Conservation (phyloP, 2,888 invertebrate genomes). For the Drosophila anomelani region DNA sequence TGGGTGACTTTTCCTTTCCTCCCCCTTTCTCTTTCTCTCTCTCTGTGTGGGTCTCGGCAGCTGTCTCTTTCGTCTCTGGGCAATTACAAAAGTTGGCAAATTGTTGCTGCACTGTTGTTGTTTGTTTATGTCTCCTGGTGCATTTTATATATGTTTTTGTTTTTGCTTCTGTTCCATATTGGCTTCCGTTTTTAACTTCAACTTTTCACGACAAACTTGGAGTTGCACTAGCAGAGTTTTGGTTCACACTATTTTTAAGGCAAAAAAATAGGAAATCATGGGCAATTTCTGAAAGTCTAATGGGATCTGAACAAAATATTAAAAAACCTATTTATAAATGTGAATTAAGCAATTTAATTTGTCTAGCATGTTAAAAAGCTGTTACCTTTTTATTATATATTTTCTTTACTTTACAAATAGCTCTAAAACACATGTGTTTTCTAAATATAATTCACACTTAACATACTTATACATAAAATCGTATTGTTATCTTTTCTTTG, state of each 20-base stretch:
- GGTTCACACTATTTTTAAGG: neutral
- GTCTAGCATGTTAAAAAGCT: neutral
- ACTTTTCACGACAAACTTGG: constrained; percentile 23
- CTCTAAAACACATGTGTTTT: too few relatives aligned
- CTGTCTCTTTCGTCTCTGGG: constrained; percentile 14
- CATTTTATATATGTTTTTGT: constrained; percentile 13
- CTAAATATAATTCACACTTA: too few relatives aligned
- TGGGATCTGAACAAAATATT: neutral
- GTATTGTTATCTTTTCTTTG: neutral
- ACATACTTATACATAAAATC: too few relatives aligned
- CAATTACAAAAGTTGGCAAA: constrained; percentile 43
- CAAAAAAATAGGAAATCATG: too few relatives aligned
- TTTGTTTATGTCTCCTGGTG: constrained; percentile 39
- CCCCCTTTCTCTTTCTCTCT: neutral
- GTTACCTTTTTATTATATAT: neutral
- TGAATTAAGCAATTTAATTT: neutral
- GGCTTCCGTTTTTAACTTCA: constrained; percentile 14
- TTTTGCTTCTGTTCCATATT: constrained; percentile 15
- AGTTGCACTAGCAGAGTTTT: neutral
- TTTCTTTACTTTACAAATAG: neutral
- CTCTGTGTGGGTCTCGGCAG: constrained; percentile 1
- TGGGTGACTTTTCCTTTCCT: neutral
- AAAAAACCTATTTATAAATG: neutral
- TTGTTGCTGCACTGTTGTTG: constrained; percentile 32
- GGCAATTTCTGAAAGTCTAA: neutral